Conservation (phyloP, 2,888 invertebrate species). For the Eucriotettix oculatus region DNA sequence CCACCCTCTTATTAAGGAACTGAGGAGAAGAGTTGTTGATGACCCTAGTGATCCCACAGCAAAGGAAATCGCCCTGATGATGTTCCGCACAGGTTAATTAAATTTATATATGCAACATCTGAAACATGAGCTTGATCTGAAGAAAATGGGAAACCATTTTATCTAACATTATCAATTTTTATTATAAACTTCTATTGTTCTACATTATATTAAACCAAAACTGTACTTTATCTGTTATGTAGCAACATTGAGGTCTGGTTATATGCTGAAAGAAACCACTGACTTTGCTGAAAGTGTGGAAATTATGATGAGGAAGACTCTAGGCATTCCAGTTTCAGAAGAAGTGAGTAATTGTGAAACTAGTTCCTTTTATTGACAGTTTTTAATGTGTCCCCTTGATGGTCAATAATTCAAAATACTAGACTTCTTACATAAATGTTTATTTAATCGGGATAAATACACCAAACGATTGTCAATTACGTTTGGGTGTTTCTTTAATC, state of each 20-base stretch:
- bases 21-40: slow-evolving; percentile 63
- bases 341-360: slow-evolving; percentile 17
- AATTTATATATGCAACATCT: too few relatives aligned
- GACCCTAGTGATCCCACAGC: slow-evolving; percentile 64
- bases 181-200: too few relatives aligned
- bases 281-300: slow-evolving; percentile 87
- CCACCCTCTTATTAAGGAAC: slow-evolving; percentile 87
- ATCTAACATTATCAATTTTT: too few relatives aligned
- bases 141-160: too few relatives aligned
- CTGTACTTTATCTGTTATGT: slow-evolving; percentile 18
- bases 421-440: not conserved
- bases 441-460: too few relatives aligned
- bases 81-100: slow-evolving; percentile 68
- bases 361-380: not conserved
- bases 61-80: slow-evolving; percentile 68
- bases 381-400: too few relatives aligned
- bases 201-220: too few relatives aligned
- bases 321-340: slow-evolving; percentile 65
- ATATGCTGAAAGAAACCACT: slow-evolving; percentile 67
- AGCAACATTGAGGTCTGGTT: slow-evolving; percentile 89
- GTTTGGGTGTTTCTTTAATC: not conserved
- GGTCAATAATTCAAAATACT: too few relatives aligned
- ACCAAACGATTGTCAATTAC: too few relatives aligned
- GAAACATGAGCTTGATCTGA: not conserved
- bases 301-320: slow-evolving; percentile 62